phyloP scores from a whole-genome alignment of 2,888 invertebrate species.

The Julus scanicus region DNA sequence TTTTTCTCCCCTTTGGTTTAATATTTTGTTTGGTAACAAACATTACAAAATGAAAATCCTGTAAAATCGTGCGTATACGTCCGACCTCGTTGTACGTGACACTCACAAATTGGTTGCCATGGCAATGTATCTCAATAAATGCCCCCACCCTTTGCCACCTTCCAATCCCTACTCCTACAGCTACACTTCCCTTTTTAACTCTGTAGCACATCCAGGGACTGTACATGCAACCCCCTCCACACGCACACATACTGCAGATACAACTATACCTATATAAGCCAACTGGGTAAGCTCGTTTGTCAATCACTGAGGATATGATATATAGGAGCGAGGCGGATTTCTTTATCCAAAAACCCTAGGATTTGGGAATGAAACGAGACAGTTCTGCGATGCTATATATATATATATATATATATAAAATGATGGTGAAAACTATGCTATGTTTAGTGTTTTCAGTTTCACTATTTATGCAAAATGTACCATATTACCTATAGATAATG shows the following conservation, averaged over 20 bases:
- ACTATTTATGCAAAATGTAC: conserved; percentile 19
- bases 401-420: too few species aligned
- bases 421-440: conserved; percentile 19
- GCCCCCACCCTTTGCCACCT: conserved; percentile 37
- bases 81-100: conserved; percentile 36
- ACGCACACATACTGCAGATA: conserved; percentile 15
- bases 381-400: neutral
- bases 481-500: neutral
- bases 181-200: conserved; percentile 37
- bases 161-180: conserved; percentile 14
- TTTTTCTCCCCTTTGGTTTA: conserved; percentile 5
- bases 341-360: conserved; percentile 49
- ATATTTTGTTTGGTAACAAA: conserved; percentile 32
- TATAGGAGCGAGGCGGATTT: conserved; percentile 47
- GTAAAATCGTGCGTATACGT: neutral
- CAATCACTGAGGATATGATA: conserved; percentile 54
- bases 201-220: conserved; percentile 6
- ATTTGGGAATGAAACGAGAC: conserved; percentile 48
- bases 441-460: conserved; percentile 5
- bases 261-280: conserved; percentile 47
- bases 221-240: conserved; percentile 4
- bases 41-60: conserved; percentile 30
- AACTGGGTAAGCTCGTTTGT: conserved; percentile 51
- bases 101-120: conserved; percentile 45
- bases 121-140: conserved; percentile 37